Evolutionary conservation across 2,888 invertebrate genomes (phyloP), one percentile per base, ranked within the genome.

Genomic region (Salpingus planirostris): DNA sequence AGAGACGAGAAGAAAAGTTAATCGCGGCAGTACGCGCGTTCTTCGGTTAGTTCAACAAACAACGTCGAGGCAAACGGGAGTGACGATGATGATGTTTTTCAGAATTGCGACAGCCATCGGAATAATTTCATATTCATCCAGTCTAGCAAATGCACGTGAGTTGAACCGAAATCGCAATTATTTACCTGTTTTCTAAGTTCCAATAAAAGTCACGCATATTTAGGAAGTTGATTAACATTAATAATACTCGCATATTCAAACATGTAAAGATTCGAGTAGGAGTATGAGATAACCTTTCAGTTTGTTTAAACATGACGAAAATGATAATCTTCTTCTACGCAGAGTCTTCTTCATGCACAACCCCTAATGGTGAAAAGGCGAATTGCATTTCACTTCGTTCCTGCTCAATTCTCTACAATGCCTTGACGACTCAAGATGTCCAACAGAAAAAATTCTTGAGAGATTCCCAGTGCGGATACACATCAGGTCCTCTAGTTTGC

Each of bases 381-480:
- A 41, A 51, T 2, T 76, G 76, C 42, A 50, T 69, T 2, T 65
- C 68, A 1, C 56, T 76, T 1, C 69, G 70, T 44, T 53, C 68
- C 1, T 76, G 76, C 36, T 49, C 51, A 4, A 26, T 46, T 1
- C 49, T 75, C 1, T 40, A 68, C 11, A 31, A 55, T 3, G 69
- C 66, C 0, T 49, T 68, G 1, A 51, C 64, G 2, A 60, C 49
- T 8, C 48, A 38, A 27, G 49, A 57, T 33, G 33, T 44, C 1
- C 40, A 50, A n/a, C 54, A 52, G 33, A 24, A 55, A 3, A 40
- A 45, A 11, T 73, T 67, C 44, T 53, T 76, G 13, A 62, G 65
- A 25, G 54, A 61, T 36, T 73, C 75, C 0, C 70, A 71, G 36
- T 76, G 75, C 42, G 74, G 74, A 1, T 72, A 71, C 43, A 58